Conservation (phyloP, 1,140 invertebrate genomes). For the Papilio polytes region DNA sequence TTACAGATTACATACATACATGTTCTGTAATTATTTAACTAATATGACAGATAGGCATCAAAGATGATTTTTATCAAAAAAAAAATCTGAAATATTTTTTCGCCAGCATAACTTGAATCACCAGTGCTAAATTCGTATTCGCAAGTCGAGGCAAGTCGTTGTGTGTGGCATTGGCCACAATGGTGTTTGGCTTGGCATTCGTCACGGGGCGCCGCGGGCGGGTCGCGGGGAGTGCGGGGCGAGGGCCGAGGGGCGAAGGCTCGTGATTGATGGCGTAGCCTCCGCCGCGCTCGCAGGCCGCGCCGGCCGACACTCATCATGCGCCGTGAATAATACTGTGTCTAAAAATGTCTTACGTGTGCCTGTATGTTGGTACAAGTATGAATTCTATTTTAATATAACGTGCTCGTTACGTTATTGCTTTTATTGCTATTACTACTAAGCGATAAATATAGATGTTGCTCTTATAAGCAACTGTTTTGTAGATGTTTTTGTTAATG, state of each 20-base stretch:
- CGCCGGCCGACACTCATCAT: slow-evolving; percentile 44
- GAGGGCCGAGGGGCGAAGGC: slow-evolving; percentile 52
- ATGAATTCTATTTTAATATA: slow-evolving; percentile 17
- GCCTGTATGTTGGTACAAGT: background rate
- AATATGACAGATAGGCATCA: background rate
- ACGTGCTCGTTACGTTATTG: background rate
- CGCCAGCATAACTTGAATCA: slow-evolving; percentile 21
- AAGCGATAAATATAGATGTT: background rate
- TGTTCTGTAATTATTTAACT: no score
- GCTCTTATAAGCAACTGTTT: no score
- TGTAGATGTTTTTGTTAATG: no score
- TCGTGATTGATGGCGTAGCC: slow-evolving; percentile 74
- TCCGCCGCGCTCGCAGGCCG: slow-evolving; percentile 36
- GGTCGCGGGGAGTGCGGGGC: slow-evolving; percentile 56
- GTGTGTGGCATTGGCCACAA: slow-evolving; percentile 72
- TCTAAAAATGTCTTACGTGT: slow-evolving; percentile 34
- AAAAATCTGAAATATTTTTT: background rate
- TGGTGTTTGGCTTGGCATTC: slow-evolving; percentile 81
- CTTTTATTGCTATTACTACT: background rate
- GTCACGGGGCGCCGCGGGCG: slow-evolving; percentile 74
- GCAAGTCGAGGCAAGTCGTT: slow-evolving; percentile 46
- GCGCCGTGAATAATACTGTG: slow-evolving; percentile 36
- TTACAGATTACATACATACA: no score
- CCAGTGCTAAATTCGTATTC: slow-evolving; percentile 41
- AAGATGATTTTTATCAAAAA: background rate